Evolutionary conservation across 1,140 invertebrate genomes (phyloP).

Genomic region (Bombus sylvicola): DNA sequence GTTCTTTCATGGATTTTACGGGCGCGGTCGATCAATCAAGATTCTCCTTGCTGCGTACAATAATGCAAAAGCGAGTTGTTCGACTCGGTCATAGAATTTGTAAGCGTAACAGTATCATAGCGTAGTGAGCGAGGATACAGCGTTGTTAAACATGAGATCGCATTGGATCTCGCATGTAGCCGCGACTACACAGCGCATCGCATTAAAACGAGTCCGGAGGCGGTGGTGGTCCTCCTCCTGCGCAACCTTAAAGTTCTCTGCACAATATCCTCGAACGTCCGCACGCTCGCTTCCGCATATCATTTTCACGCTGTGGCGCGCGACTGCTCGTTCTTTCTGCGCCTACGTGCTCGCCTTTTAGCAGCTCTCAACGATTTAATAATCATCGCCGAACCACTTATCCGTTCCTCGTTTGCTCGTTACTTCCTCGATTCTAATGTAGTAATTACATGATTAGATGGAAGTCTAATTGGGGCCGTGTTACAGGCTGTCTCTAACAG

Average conservation of each 20-base stretch:
- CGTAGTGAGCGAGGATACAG: slow-evolving; percentile 18
- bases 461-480: not conserved
- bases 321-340: too few relatives aligned
- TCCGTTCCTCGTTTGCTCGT: not conserved
- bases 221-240: slow-evolving; percentile 14
- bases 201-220: slow-evolving; percentile 51
- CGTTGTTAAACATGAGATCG: slow-evolving; percentile 59
- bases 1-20: too few relatives aligned
- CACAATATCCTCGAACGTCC: slow-evolving; percentile 2
- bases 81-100: slow-evolving; percentile 46
- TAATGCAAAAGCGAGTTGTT: not conserved
- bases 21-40: too few relatives aligned
- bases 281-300: too few relatives aligned
- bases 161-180: slow-evolving; percentile 45
- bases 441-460: not conserved
- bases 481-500: not conserved
- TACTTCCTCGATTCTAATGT: not conserved
- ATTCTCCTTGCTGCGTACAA: too few relatives aligned
- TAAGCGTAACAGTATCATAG: slow-evolving; percentile 44
- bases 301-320: too few relatives aligned
- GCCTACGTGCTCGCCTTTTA: slow-evolving; percentile 13
- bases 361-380: slow-evolving; percentile 24
- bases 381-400: not conserved
- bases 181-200: slow-evolving; percentile 8
- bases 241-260: not conserved